These are phyloP conservation scores for Thymallus thymallus DNA, from an alignment of 2,113 vertebrate genomes.

Conservation along the genomic window DNA sequence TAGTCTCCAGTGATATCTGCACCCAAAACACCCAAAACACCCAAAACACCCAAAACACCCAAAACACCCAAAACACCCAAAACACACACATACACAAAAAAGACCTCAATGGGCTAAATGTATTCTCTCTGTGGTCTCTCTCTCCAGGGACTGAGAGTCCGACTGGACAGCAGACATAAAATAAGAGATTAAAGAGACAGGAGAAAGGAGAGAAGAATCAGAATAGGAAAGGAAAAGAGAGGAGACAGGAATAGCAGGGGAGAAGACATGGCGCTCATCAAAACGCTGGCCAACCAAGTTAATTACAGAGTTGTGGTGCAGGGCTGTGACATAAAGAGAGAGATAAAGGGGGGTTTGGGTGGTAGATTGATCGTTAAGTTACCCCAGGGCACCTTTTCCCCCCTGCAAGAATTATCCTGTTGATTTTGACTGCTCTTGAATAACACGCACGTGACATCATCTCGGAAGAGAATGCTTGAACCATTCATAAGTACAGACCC, in stretches of 20 bases:
- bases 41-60: constrained; percentile 14
- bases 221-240: constrained; percentile 25
- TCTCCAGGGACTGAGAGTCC: constrained; percentile 31
- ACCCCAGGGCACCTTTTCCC: neutral
- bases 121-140: constrained; percentile 51
- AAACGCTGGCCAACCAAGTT: neutral
- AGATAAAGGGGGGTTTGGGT: neutral
- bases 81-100: constrained; percentile 3
- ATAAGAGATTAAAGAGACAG: constrained; percentile 27
- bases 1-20: constrained; percentile 39
- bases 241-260: constrained; percentile 4
- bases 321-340: neutral
- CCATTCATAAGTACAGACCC: constrained; percentile 29
- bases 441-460: constrained; percentile 2
- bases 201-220: constrained; percentile 13
- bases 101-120: constrained; percentile 41
- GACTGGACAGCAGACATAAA: constrained; percentile 31
- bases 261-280: neutral
- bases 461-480: constrained; percentile 17
- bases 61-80: constrained; percentile 28
- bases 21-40: constrained; percentile 27
- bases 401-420: too few relatives aligned
- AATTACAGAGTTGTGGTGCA: neutral
- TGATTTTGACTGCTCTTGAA: neutral
- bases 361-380: neutral